Conservation (phyloP, 1,140 invertebrate species). For the Pseudomyrmex concolor region DNA sequence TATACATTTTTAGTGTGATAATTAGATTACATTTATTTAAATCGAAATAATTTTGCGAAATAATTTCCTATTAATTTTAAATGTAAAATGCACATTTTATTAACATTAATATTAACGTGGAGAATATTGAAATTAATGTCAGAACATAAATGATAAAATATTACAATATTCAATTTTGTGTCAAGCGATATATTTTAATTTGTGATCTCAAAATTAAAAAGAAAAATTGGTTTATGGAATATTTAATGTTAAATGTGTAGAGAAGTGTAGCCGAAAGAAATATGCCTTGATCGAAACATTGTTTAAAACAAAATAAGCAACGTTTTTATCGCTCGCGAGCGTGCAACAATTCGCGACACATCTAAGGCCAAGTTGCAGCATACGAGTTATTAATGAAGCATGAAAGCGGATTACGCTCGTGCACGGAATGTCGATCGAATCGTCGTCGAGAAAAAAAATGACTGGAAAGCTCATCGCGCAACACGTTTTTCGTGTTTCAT, state of each 20-base stretch:
- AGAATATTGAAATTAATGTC: conserved; percentile 27
- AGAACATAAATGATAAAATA: conserved; percentile 34
- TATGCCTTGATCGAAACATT: background rate
- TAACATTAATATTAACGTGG: conserved; percentile 13
- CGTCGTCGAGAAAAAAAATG: background rate
- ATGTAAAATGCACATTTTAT: conserved; percentile 30
- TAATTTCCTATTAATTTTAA: conserved; percentile 51
- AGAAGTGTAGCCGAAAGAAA: too few relatives aligned
- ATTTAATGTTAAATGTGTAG: too few relatives aligned
- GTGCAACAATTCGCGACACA: background rate
- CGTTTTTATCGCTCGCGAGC: background rate
- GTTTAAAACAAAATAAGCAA: background rate
- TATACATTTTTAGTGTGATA: background rate
- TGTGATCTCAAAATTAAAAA: background rate
- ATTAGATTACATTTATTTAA: conserved; percentile 45
- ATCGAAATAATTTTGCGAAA: conserved; percentile 21
- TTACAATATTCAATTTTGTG: background rate
- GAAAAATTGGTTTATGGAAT: background rate
- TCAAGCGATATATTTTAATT: background rate
- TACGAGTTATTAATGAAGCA: conserved; percentile 38
- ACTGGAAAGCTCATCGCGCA: conserved; percentile 4
- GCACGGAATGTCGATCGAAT: conserved; percentile 9
- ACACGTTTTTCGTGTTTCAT: conserved; percentile 8
- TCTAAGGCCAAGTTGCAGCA: background rate
- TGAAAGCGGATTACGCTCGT: conserved; percentile 20